These are phyloP conservation scores for Capromys pilorides DNA, from an alignment of 2,797 vertebrate species.

Conservation along the genomic window DNA sequence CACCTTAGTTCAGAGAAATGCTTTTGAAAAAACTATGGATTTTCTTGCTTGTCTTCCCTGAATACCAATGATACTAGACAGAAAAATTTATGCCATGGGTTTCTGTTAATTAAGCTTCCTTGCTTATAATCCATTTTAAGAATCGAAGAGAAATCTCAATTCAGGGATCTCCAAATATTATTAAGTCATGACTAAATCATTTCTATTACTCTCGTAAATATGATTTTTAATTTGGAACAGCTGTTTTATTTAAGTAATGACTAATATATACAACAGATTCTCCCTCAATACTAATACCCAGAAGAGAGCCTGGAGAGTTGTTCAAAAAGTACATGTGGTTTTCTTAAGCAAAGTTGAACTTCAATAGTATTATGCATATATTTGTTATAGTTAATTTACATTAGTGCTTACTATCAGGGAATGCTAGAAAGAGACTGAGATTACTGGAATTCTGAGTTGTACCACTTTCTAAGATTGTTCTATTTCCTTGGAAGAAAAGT, in stretches of 20 bases:
- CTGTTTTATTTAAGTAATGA: slow-evolving; percentile 42
- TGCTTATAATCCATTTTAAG: slow-evolving; percentile 42
- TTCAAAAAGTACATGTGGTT: neutral
- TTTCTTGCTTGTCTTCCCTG: slow-evolving; percentile 31
- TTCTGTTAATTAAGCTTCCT: slow-evolving; percentile 67
- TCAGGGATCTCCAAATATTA: slow-evolving; percentile 37
- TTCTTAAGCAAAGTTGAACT: neutral
- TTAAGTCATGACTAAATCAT: slow-evolving; percentile 40
- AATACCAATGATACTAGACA: slow-evolving; percentile 45
- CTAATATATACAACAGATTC: neutral
- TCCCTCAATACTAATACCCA: neutral
- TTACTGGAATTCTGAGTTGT: neutral
- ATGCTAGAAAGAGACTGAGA: neutral
- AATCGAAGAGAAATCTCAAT: slow-evolving; percentile 45
- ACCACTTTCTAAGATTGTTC: neutral
- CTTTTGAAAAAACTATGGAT: slow-evolving; percentile 59
- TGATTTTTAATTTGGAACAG: slow-evolving; percentile 43
- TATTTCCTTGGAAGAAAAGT: neutral
- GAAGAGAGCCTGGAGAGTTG: neutral
- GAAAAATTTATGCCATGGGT: slow-evolving; percentile 40
- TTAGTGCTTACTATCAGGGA: neutral
- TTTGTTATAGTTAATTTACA: neutral
- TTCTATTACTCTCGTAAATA: slow-evolving; percentile 28
- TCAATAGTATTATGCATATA: neutral
- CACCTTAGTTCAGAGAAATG: slow-evolving; percentile 32